These are phyloP conservation scores for Tenrec ecaudatus DNA, from an alignment of 2,113 vertebrate genomes.

Conservation along the genomic window DNA sequence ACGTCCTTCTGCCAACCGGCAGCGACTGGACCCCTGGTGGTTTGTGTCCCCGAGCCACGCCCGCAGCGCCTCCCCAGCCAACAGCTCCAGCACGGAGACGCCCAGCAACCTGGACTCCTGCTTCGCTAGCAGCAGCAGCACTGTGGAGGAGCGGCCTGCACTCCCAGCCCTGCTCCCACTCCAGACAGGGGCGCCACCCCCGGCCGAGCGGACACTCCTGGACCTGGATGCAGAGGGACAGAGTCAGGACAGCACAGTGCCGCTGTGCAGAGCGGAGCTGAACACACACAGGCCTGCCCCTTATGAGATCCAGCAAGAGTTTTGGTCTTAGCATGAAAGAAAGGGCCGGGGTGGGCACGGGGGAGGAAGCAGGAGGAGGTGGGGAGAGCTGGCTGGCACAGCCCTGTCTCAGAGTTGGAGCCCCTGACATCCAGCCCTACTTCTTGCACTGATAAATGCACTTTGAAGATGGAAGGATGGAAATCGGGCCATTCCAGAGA, in stretches of 20 bases:
- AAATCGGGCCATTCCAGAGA: slow-evolving; percentile 80
- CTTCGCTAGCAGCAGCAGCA: slow-evolving; percentile 91
- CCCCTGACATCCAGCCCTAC: slow-evolving; percentile 84
- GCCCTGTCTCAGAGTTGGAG: slow-evolving; percentile 66
- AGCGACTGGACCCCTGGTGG: slow-evolving; percentile 92
- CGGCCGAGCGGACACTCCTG: slow-evolving; percentile 90
- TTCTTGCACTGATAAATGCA: slow-evolving; percentile 93
- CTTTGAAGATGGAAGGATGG: slow-evolving; percentile 89
- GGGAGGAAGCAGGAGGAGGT: slow-evolving; percentile 12
- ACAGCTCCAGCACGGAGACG: slow-evolving; percentile 96
- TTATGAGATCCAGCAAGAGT: slow-evolving; percentile 92
- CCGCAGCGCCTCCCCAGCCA: slow-evolving; percentile 92
- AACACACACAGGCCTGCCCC: slow-evolving; percentile 90
- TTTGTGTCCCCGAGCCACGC: slow-evolving; percentile 89
- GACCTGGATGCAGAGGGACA: slow-evolving; percentile 95
- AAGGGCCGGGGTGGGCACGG: slow-evolving; percentile 65
- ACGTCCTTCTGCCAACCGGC: slow-evolving; percentile 93
- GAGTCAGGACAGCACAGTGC: slow-evolving; percentile 93
- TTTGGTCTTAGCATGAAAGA: slow-evolving; percentile 91
- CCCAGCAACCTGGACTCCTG: slow-evolving; percentile 95
- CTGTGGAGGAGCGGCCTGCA: slow-evolving; percentile 89
- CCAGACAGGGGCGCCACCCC: slow-evolving; percentile 84
- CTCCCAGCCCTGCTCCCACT: slow-evolving; percentile 90
- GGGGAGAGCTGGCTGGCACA: slow-evolving; percentile 73
- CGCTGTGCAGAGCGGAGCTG: slow-evolving; percentile 93